Conservation (phyloP, 2,113 vertebrate species). For the Delphinapterus leucas region DNA sequence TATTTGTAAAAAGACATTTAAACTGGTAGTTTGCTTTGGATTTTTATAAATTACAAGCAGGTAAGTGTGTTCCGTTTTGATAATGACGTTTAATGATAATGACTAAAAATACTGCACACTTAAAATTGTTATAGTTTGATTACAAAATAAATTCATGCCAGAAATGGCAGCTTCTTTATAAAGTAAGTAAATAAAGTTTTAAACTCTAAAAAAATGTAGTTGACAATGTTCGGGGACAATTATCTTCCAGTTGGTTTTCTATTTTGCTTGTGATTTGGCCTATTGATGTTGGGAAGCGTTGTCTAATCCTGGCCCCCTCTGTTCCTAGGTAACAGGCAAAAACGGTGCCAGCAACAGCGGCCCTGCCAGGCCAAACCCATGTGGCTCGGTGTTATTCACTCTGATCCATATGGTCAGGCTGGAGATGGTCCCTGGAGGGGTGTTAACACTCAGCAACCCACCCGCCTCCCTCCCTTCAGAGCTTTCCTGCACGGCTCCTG, state of each 20-base stretch:
- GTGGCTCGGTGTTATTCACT: conserved; percentile 91
- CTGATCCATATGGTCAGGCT: conserved; percentile 97
- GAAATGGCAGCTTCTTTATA: conserved; percentile 33
- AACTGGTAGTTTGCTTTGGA: conserved; percentile 46
- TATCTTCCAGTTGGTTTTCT: conserved; percentile 77
- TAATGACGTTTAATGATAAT: not conserved
- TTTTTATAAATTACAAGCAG: conserved; percentile 53
- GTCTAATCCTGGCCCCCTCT: conserved; percentile 88
- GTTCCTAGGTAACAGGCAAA: conserved; percentile 92
- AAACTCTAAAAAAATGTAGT: conserved; percentile 43
- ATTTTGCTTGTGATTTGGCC: conserved; percentile 78
- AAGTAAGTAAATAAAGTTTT: conserved; percentile 56
- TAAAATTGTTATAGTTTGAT: conserved; percentile 48
- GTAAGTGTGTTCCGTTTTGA: conserved; percentile 51
- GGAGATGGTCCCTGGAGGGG: conserved; percentile 91
- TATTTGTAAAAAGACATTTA: conserved; percentile 44
- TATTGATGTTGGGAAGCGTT: conserved; percentile 80
- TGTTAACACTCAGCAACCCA: conserved; percentile 94
- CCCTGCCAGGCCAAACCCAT: conserved; percentile 92
- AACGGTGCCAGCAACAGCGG: conserved; percentile 88
- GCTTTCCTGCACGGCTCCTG: conserved; percentile 86
- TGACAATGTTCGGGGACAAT: conserved; percentile 59
- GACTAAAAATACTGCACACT: not conserved
- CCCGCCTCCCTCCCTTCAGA: conserved; percentile 86
- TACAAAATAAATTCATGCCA: conserved; percentile 47